phyloP scores from a whole-genome alignment of 1,140 invertebrate species.

The Holotrichia oblita region DNA sequence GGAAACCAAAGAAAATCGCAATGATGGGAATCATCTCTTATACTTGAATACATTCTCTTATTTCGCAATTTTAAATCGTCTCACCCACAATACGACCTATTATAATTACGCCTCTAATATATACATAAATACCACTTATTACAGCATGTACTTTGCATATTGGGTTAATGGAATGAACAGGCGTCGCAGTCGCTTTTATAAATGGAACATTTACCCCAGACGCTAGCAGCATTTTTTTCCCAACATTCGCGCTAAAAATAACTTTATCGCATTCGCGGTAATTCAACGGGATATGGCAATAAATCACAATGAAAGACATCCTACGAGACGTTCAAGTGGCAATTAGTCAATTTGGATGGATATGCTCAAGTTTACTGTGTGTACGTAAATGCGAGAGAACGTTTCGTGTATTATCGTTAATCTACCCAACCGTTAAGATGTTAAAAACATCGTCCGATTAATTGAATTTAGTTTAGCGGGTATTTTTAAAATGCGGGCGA shows the following conservation, averaged over 20 bases:
- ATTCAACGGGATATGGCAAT: conserved; percentile 22
- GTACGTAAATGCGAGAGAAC: background rate
- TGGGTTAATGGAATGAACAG: conserved; percentile 24
- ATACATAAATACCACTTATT: too few species aligned
- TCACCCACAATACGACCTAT: too few species aligned
- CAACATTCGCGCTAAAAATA: conserved; percentile 23
- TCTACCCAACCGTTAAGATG: background rate
- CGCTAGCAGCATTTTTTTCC: background rate
- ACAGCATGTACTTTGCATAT: background rate
- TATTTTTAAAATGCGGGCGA: background rate
- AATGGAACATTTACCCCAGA: conserved; percentile 26
- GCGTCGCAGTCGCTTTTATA: background rate
- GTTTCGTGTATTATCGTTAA: background rate
- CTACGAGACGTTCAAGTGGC: conserved; percentile 21
- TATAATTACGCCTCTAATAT: too few species aligned
- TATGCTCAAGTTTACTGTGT: background rate
- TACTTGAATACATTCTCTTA: too few species aligned
- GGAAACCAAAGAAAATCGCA: background rate
- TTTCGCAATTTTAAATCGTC: too few species aligned
- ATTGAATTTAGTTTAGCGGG: background rate
- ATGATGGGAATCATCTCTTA: background rate
- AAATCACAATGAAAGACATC: conserved; percentile 9
- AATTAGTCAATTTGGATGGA: conserved; percentile 7
- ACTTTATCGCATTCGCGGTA: conserved; percentile 19
- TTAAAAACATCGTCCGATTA: too few species aligned